A percentile compares a stretch with the other conserved stretches of the same genome.
Evolutionary conservation across 2,797 vertebrate species (phyloP).

Genomic region (Protosalanx chinensis): DNA sequence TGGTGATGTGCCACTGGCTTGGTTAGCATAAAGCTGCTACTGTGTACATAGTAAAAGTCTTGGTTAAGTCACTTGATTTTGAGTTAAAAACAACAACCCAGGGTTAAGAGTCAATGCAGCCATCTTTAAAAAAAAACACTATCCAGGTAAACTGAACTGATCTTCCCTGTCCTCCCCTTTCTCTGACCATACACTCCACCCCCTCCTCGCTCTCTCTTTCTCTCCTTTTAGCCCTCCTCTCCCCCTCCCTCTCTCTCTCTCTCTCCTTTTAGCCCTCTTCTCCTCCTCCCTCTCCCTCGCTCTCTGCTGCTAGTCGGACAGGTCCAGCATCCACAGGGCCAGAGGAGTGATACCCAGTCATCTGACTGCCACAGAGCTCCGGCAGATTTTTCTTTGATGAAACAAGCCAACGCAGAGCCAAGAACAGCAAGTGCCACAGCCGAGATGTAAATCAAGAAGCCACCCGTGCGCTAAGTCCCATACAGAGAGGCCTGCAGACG

Average conservation of each 20-base stretch:
- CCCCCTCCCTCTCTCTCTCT: conserved; percentile 6
- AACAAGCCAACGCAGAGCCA: conserved; percentile 73
- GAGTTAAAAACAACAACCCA: conserved; percentile 19
- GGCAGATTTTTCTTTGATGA: conserved; percentile 83
- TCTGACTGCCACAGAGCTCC: conserved; percentile 59
- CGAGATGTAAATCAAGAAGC: conserved; percentile 81
- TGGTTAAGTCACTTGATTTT: conserved; percentile 23
- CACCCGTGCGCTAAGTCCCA: conserved; percentile 77
- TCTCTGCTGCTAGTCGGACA: conserved; percentile 45
- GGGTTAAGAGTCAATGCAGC: conserved; percentile 16
- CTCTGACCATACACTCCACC: neutral
- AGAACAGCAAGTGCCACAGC: conserved; percentile 82
- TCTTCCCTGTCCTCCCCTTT: neutral
- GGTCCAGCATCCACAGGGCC: conserved; percentile 16
- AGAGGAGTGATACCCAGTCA: conserved; percentile 52
- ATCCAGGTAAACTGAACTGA: neutral
- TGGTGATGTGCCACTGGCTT: neutral
- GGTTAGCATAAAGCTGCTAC: conserved; percentile 18
- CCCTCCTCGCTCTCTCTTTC: conserved; percentile 5
- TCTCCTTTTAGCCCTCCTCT: too few relatives aligned
- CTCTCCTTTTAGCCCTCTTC: neutral
- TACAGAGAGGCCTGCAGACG: conserved; percentile 73
- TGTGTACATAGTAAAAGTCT: conserved; percentile 25
- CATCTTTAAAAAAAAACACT: neutral
- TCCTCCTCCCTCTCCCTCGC: conserved; percentile 29